A percentile compares a stretch with the other conserved stretches of the same genome.
Evolutionary conservation across 2,797 vertebrate genomes (phyloP).

Genomic region (Schizopygopsis pylzovi): DNA sequence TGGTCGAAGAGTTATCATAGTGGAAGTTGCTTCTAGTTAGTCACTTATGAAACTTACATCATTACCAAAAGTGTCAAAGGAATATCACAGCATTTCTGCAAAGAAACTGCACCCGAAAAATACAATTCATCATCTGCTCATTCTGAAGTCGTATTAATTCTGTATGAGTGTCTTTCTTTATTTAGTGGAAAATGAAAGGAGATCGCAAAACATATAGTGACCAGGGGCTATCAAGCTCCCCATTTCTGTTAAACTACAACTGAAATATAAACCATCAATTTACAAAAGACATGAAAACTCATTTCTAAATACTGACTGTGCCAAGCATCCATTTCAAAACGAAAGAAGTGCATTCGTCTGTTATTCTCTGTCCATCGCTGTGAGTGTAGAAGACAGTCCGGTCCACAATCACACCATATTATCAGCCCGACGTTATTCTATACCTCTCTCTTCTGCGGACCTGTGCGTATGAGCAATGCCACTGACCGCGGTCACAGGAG

Average conservation of each 20-base stretch:
- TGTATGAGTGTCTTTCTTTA: neutral
- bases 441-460: constrained; percentile 12
- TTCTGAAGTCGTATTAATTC: neutral
- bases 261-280: neutral
- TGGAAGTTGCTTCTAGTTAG: neutral
- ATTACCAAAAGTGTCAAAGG: constrained; percentile 14
- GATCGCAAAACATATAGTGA: neutral
- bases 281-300: neutral
- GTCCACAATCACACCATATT: neutral
- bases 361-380: neutral
- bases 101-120: neutral
- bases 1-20: neutral
- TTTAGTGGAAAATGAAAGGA: neutral
- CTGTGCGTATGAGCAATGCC: neutral
- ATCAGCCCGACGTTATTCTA: neutral
- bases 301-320: neutral
- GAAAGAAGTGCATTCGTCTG: neutral
- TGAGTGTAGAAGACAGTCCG: neutral
- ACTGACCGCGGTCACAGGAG: constrained; percentile 35
- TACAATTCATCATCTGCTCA: neutral
- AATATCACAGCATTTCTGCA: constrained; percentile 1
- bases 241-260: neutral
- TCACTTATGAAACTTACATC: constrained; percentile 6
- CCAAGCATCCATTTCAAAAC: neutral
- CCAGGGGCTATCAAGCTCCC: neutral